Evolutionary conservation across 2,888 invertebrate species (phyloP).

Genomic region (Panorpa germanica): DNA sequence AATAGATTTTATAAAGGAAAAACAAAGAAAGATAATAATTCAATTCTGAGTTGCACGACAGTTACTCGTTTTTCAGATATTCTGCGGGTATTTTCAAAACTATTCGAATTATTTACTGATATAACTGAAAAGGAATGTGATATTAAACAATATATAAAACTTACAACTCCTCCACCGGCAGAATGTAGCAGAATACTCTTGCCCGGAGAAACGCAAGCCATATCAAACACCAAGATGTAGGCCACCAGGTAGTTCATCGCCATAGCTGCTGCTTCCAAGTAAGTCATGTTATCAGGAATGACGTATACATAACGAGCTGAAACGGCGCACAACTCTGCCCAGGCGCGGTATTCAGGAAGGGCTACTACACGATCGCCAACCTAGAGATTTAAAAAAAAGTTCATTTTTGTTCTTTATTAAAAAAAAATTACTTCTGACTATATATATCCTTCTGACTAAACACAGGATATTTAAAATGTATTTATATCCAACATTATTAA

Average conservation of each 20-base stretch:
- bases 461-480: too few relatives aligned
- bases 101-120: too few relatives aligned
- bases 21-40: too few relatives aligned
- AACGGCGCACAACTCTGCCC: slow-evolving; percentile 70
- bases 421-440: too few relatives aligned
- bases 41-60: too few relatives aligned
- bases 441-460: too few relatives aligned
- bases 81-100: too few relatives aligned
- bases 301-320: slow-evolving; percentile 65
- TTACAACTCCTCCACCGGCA: slow-evolving; percentile 76
- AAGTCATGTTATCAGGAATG: slow-evolving; percentile 53
- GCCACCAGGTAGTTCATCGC: slow-evolving; percentile 78
- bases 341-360: slow-evolving; percentile 66
- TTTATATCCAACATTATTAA: too few relatives aligned
- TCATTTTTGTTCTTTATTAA: too few relatives aligned
- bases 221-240: slow-evolving; percentile 66
- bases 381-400: slow-evolving; percentile 24
- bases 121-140: not conserved
- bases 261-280: slow-evolving; percentile 64
- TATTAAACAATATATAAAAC: slow-evolving; percentile 20
- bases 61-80: too few relatives aligned
- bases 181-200: slow-evolving; percentile 70
- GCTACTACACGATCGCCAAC: slow-evolving; percentile 70
- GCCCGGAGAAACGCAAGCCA: slow-evolving; percentile 57
- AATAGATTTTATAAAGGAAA: too few relatives aligned